Evolutionary conservation across 2,888 invertebrate genomes (phyloP).

Genomic region (Julus scanicus): DNA sequence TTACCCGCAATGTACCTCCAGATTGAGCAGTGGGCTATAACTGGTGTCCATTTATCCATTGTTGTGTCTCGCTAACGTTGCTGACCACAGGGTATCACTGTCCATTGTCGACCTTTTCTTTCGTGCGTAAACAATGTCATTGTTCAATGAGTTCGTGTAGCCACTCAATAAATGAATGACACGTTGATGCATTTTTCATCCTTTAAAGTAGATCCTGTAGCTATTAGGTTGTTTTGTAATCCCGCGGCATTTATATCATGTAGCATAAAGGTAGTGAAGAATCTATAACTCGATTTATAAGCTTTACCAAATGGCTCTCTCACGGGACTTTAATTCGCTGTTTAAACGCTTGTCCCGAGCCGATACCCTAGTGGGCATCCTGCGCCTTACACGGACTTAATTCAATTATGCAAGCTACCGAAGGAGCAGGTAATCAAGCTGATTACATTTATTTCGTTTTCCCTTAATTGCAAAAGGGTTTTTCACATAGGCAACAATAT

Average conservation of each 20-base stretch:
- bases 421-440: slow-evolving; percentile 12
- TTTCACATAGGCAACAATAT: background rate
- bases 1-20: too few relatives aligned
- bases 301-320: background rate
- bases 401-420: slow-evolving; percentile 12
- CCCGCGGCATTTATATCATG: background rate
- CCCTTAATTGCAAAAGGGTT: background rate
- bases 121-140: background rate
- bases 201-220: background rate
- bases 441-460: slow-evolving; percentile 17
- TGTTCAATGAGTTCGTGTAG: background rate
- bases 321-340: background rate
- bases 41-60: too few relatives aligned
- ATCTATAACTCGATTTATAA: background rate
- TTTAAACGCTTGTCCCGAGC: slow-evolving; percentile 36
- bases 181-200: background rate
- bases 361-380: background rate
- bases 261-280: slow-evolving; percentile 6
- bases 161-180: background rate
- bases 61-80: background rate
- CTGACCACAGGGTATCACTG: background rate
- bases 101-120: background rate
- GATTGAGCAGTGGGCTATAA: too few relatives aligned
- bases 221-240: background rate
- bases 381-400: background rate